Evolutionary conservation across 2,797 vertebrate species (phyloP).

Genomic region (Pseudochromis fuscus): DNA sequence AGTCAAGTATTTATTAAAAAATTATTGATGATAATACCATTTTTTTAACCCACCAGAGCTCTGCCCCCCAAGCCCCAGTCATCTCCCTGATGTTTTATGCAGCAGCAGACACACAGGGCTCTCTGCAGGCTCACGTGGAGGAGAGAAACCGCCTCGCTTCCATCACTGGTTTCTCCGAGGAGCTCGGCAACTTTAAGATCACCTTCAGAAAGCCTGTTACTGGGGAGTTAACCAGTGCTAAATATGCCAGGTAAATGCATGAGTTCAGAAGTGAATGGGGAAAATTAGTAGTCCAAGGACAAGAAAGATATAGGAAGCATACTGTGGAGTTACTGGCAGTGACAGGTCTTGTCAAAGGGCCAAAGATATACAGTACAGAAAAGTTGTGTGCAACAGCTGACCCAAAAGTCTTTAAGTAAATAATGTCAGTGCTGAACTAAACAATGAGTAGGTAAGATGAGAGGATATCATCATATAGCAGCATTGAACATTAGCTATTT

Average conservation of each 20-base stretch:
- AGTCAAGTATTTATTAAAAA: too few relatives aligned
- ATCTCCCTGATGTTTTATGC: constrained; percentile 95
- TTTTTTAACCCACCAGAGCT: constrained; percentile 71
- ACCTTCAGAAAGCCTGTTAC: constrained; percentile 88
- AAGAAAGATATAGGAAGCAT: background rate
- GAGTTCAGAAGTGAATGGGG: constrained; percentile 5
- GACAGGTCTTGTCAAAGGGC: background rate
- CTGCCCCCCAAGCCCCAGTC: constrained; percentile 77
- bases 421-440: background rate
- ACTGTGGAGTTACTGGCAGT: background rate
- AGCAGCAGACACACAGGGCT: constrained; percentile 91
- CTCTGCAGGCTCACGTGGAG: constrained; percentile 85
- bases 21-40: background rate
- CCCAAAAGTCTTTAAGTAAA: background rate
- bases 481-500: background rate
- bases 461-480: background rate
- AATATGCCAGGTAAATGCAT: constrained; percentile 88
- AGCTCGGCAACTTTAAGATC: constrained; percentile 93
- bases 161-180: constrained; percentile 89
- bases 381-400: too few relatives aligned
- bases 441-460: background rate
- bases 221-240: constrained; percentile 76
- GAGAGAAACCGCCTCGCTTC: constrained; percentile 86
- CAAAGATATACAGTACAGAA: background rate
- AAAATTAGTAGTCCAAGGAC: constrained; percentile 4